Evolutionary conservation across 2,113 vertebrate genomes (phyloP), one percentile per base, ranked within the genome.

Genomic region (Benitochromis conjunctus): DNA sequence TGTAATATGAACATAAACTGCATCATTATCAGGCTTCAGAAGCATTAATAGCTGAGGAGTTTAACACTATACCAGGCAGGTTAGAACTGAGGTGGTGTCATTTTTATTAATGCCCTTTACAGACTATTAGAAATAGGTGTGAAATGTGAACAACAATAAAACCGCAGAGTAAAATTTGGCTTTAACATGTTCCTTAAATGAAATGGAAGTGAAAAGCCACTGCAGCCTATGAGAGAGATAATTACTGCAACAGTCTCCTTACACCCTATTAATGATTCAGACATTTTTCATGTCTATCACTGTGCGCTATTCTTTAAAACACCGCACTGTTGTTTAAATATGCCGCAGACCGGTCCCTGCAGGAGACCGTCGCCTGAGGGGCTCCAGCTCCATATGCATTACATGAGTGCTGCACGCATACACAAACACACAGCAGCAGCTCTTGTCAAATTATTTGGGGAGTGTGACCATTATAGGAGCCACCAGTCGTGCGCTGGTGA

Each of bases 381-480:
- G 46, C 81, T 60, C 24, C 81, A 31, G 78, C 89, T 83, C 64
- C 80, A 58, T 83, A 88, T 64, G 84, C 55, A 76, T 74, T 90
- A 94, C 89, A 82, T 7, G 89, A 92, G 79, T 64, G 77, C 54
- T 19, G 16, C 62, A 7, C 88, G 88, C 71, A 51, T 90, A 89
- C 87, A 85, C 92, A 92, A 93, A 92, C 94, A 94, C 84, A 84
- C 94, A 85, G 69, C 88, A 79, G 66, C 87, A 54, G 85, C 58
- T 83, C 93, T 64, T 90, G 92, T 92, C 92, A 92, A 80, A 93
- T 87, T 76, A 91, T 92, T 89, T 91, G 91, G 85, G 84, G 88
- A 91, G 93, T 90, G 91, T 91, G 92, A 64, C 91, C 77, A 90
- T 86, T 81, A 86, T 81, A 36, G 81, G 89, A 90, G 83, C 89